Evolutionary conservation across 2,113 vertebrate species (phyloP).

Genomic region (Rhodinocichla rosea): DNA sequence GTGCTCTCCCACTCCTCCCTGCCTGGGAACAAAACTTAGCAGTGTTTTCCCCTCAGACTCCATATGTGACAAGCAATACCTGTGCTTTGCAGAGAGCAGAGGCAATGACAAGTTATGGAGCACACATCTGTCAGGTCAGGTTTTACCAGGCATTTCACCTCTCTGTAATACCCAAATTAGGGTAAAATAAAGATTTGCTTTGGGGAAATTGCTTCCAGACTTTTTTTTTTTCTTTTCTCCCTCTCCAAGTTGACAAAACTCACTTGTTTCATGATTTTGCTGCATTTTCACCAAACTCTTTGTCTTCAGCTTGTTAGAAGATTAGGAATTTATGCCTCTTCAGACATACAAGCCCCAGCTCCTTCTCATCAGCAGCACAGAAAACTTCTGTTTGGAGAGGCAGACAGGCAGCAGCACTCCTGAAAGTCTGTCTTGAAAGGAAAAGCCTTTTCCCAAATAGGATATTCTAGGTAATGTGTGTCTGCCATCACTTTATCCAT

Average conservation of each 20-base stretch:
- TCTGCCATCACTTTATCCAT: fast-evolving
- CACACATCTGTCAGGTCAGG: not conserved
- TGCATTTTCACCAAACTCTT: too few species aligned
- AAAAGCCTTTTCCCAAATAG: not conserved
- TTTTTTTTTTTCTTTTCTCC: too few species aligned
- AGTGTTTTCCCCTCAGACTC: not conserved
- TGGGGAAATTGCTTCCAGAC: too few species aligned
- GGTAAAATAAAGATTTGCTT: too few species aligned
- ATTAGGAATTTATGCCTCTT: not conserved
- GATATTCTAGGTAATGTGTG: not conserved
- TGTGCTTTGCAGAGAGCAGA: not conserved
- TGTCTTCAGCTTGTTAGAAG: too few species aligned
- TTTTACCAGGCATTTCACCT: not conserved
- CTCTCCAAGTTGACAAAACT: too few species aligned
- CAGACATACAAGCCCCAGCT: fast-evolving
- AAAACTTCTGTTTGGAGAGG: not conserved
- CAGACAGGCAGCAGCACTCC: not conserved
- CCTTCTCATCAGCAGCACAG: not conserved
- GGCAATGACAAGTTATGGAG: fast-evolving
- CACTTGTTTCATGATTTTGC: too few species aligned
- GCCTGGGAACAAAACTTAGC: not conserved
- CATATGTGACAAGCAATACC: not conserved
- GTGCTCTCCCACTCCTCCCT: fast-evolving
- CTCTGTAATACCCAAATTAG: fast-evolving
- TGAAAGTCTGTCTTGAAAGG: not conserved